Percentiles rank a stretch among this genome's conserved stretches.
phyloP scores from a whole-genome alignment of 2,888 invertebrate species.

The Eupithecia insigniata region DNA sequence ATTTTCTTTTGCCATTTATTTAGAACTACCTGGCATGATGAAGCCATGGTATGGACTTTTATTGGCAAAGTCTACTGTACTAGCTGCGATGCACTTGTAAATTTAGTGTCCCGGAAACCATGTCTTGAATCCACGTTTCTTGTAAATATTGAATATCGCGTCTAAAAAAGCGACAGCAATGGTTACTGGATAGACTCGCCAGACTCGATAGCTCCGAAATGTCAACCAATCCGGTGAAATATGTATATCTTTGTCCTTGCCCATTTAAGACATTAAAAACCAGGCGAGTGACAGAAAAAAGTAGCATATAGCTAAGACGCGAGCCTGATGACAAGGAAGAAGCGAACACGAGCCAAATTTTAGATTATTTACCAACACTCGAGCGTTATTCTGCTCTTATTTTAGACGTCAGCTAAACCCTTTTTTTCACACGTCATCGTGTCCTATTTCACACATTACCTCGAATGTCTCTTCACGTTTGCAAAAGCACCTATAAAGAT shows the following conservation, averaged over 20 bases:
- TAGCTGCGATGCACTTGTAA: not conserved
- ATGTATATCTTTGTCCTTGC: not conserved
- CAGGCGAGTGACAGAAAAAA: not conserved
- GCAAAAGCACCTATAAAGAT: constrained; percentile 1
- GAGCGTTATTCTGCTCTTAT: not conserved
- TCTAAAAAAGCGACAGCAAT: not conserved
- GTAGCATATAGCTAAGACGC: not conserved
- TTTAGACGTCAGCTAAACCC: not conserved
- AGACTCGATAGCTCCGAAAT: not conserved
- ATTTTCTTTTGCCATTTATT: constrained; percentile 23
- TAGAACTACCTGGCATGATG: not conserved
- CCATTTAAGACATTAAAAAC: not conserved
- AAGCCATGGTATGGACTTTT: not conserved
- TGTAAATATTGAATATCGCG: not conserved
- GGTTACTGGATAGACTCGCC: not conserved
- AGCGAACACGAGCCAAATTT: not conserved
- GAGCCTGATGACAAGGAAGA: not conserved
- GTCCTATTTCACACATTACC: not conserved
- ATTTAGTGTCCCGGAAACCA: not conserved
- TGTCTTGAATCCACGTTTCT: not conserved
- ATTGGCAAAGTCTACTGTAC: not conserved
- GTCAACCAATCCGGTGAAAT: not conserved
- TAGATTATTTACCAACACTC: not conserved
- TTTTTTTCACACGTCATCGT: not conserved
- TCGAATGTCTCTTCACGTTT: not conserved